Base-by-base conservation (phyloP, 2,113 vertebrate species). In the Corythornis vintsioides region DNA sequence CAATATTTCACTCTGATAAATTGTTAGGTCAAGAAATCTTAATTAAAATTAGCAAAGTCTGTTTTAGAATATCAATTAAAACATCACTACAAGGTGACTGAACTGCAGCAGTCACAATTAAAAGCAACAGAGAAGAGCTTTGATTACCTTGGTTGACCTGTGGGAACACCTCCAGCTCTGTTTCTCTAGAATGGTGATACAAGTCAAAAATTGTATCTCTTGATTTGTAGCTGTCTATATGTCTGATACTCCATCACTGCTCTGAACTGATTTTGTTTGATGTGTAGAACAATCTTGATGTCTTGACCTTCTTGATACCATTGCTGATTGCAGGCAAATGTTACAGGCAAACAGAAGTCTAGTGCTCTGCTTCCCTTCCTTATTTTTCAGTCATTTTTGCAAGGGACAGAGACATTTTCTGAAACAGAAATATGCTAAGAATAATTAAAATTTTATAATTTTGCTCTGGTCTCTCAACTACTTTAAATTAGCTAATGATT, bases 141-240 rank as follows among this genome's bases (percentile, higher is more conserved):
- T 97, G 94, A 98, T 98, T 97, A 97, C 97, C 97, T 97, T 90
- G 94, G 82, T 33, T 97, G 97, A 97, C 97, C 96, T 92, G 40
- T 45, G 26, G 90, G 95, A 95, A 86, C 90, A 88, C 89, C 96
- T 95, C 88, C 89, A 92, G 94, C 95, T 94, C 97, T 96, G 89
- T 93, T 97, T 96, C 93, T 97, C 91, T 97, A 83, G 69, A 89
- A 96, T 88, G 79, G 61, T 45, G 89, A 96, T 75, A 95, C 28
- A 89, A 97, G 92, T 77, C 59, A 91, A 92, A 95, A 96, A 96
- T 96, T 96, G 93, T 94, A 64, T 88, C 92, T 67, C 94, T 95
- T 97, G 96, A 96, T 97, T 96, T 96, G 89, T 79, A 94, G 95
- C 94, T 92, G 40, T 92, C 93, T 92, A 45, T 88, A 84, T 65